Percentiles rank a stretch among this genome's conserved stretches.
Conservation (phyloP, 2,113 vertebrate species). For the Dolichotis patagonum region DNA sequence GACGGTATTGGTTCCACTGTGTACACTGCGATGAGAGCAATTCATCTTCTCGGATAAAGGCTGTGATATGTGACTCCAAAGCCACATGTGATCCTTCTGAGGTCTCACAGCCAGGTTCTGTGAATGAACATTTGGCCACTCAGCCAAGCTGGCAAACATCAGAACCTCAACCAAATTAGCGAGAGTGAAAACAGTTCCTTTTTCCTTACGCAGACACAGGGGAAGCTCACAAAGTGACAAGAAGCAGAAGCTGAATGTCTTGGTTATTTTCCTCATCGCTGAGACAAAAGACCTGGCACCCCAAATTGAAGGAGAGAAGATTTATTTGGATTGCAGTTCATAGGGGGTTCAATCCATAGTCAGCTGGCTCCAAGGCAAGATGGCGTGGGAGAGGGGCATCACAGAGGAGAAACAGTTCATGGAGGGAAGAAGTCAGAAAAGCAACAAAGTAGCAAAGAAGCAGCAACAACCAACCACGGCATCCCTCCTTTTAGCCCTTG, state of each 20-base stretch:
- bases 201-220: not conserved
- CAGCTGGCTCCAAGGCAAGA: not conserved
- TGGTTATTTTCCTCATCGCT: not conserved
- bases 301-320: not conserved
- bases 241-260: not conserved
- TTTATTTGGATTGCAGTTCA: not conserved
- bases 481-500: accelerated
- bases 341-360: not conserved
- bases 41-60: accelerated
- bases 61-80: not conserved
- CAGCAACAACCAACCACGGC: not conserved
- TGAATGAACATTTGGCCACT: not conserved
- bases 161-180: not conserved
- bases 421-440: not conserved
- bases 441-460: not conserved
- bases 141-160: too few species aligned
- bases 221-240: not conserved
- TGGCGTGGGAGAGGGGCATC: not conserved
- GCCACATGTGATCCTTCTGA: not conserved
- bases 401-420: not conserved
- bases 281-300: not conserved
- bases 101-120: not conserved
- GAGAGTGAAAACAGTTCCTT: not conserved
- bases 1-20: accelerated
- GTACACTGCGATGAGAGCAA: not conserved